Percentiles rank a stretch among this genome's conserved stretches.
Conservation (phyloP, 2,797 vertebrate genomes). For the Phoeniculus purpureus region DNA sequence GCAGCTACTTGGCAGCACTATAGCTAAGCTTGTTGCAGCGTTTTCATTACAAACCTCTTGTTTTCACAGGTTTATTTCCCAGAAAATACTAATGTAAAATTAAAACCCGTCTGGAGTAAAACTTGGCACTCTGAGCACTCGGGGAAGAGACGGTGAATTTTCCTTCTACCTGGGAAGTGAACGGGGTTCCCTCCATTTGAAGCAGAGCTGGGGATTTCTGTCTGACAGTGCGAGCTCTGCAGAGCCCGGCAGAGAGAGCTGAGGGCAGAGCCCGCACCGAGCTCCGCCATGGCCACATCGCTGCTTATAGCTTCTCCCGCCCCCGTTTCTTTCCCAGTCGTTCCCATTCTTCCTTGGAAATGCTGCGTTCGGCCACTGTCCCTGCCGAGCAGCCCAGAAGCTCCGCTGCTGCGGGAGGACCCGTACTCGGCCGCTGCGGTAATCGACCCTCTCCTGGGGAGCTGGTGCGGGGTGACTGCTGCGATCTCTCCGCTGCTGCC, state of each 20-base stretch:
- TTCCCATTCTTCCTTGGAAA: not conserved
- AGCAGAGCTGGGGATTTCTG: not conserved
- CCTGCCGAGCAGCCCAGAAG: fast-evolving
- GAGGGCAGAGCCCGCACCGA: not conserved
- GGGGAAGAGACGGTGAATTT: not conserved
- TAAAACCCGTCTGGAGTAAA: not conserved
- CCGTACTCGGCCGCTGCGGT: not conserved
- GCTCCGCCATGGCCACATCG: not conserved
- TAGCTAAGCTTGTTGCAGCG: conserved; percentile 34
- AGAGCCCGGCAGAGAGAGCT: not conserved
- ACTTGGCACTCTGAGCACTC: not conserved
- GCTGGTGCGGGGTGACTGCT: not conserved
- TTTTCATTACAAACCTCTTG: conserved; percentile 23
- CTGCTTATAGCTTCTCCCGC: not conserved
- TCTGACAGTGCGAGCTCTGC: not conserved
- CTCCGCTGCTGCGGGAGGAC: not conserved
- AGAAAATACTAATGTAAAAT: not conserved
- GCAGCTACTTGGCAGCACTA: not conserved
- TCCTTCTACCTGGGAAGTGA: not conserved
- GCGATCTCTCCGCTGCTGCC: not conserved
- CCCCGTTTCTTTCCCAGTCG: not conserved
- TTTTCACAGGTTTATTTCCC: conserved; percentile 53
- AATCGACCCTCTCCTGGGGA: not conserved
- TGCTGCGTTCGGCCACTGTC: not conserved
- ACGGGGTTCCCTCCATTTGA: not conserved